Evolutionary conservation across 2,797 vertebrate genomes (phyloP).

Genomic region (Megaceryle alcyon): DNA sequence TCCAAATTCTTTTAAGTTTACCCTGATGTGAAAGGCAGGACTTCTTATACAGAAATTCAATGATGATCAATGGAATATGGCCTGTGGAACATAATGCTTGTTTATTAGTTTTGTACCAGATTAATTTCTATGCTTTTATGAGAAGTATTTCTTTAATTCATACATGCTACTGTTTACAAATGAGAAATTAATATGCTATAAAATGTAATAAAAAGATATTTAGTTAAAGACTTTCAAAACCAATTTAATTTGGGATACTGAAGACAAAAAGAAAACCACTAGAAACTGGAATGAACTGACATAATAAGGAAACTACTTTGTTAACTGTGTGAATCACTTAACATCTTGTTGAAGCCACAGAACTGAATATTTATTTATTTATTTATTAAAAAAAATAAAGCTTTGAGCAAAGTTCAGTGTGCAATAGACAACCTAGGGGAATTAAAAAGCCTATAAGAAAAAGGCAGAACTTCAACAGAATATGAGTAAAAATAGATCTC

Average conservation of each 20-base stretch:
- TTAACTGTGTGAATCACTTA: neutral
- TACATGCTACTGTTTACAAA: neutral
- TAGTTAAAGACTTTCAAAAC: neutral
- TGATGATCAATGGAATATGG: neutral
- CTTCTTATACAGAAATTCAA: neutral
- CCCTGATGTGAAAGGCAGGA: neutral
- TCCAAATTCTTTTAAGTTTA: neutral
- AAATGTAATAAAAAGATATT: neutral
- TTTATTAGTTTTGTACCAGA: neutral
- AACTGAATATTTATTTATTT: too few species aligned
- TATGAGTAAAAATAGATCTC: neutral
- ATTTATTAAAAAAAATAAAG: neutral
- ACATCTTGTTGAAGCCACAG: neutral
- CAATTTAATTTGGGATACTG: neutral
- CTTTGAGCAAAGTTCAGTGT: neutral
- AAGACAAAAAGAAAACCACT: neutral
- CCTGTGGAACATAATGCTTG: neutral
- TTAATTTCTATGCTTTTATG: neutral
- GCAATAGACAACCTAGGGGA: accelerated
- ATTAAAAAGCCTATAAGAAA: neutral
- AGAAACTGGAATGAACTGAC: neutral
- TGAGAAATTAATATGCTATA: neutral
- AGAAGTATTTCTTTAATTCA: neutral
- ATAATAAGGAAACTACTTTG: neutral
- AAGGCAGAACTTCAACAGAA: accelerated